Base-by-base conservation (phyloP, 2,113 vertebrate genomes). In the Melanostigma gelatinosum region DNA sequence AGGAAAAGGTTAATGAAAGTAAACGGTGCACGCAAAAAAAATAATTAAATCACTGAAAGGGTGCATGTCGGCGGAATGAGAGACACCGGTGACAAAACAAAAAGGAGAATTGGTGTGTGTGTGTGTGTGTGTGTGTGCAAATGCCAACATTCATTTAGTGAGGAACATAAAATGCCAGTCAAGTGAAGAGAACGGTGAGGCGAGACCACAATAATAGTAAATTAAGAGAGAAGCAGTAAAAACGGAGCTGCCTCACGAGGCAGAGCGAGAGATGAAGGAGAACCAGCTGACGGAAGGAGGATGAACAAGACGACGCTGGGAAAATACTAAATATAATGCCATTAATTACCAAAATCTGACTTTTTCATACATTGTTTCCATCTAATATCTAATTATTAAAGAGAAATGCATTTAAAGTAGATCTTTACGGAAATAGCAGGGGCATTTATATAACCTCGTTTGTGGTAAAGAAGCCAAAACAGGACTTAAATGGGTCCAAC, bases 121-220 rank as follows among this genome's bases (percentile, higher is more conserved):
- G 42, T 24, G 60, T 16, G 52, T 20, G 46, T 48, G 46, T 18
- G 15, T 16, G 46, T 18, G 46, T 6, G 15, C 8, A 9, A 61
- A 68, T 29, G 6, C 50, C 3, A 54, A 64, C 32, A 46, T 79
- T 66, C 12, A 82, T 70, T 74, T 75, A 55, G 57, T 1, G 24
- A 32, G 52, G 54, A 16, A 40, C 61, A 70, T 77, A 65, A 85
- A 76, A 78, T 73, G 63, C 44, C 69, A 64, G 71, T 79, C 32
- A 55, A 84, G 62, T 83, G 44, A 70, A 46, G 42, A 55, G 61
- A 75, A 85, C 13, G 67, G 44, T 36, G 32, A 62, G 62, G 54
- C 63, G n/a, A 5, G 64, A 81, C 55, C 85, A 79, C 65, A 63
- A 73, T 65, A 70, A 60, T 1, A 48, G 68, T 58, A 65, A 79